A percentile compares a stretch with the other conserved stretches of the same genome.
Conservation (phyloP, 2,113 vertebrate species). For the Oriolus oriolus region DNA sequence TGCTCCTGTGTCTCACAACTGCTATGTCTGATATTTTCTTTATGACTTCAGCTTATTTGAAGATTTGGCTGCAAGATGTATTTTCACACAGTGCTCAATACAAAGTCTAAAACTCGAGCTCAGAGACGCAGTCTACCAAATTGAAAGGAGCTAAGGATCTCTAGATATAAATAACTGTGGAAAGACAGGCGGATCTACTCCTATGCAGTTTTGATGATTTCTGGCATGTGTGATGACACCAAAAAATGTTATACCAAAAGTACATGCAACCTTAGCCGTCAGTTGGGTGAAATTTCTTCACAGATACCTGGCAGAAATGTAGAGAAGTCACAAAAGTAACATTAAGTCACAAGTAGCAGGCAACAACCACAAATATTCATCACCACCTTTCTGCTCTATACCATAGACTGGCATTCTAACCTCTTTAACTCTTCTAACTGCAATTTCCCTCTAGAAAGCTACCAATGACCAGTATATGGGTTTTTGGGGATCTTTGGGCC, state of each 20-base stretch:
- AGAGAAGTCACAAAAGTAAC: neutral
- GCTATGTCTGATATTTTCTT: slow-evolving; percentile 49
- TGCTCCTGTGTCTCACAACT: slow-evolving; percentile 44
- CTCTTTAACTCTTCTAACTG: neutral
- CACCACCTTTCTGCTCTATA: neutral
- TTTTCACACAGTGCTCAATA: slow-evolving; percentile 45
- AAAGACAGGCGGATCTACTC: neutral
- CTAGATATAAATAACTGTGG: neutral
- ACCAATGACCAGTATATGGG: neutral
- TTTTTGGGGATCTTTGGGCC: neutral
- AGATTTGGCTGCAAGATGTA: slow-evolving; percentile 42
- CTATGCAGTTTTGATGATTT: neutral
- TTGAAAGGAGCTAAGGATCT: neutral
- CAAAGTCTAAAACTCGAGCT: neutral
- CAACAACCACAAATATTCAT: neutral
- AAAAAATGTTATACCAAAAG: neutral
- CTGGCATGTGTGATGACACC: neutral
- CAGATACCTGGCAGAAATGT: neutral
- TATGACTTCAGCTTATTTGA: slow-evolving; percentile 64
- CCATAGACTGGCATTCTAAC: neutral
- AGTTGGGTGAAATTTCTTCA: neutral
- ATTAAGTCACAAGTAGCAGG: neutral
- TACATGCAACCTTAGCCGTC: neutral
- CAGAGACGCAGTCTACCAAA: neutral
- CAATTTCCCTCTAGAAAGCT: neutral